Base-by-base conservation (phyloP, 2,888 invertebrate species). In the Cosmia pyralina region DNA sequence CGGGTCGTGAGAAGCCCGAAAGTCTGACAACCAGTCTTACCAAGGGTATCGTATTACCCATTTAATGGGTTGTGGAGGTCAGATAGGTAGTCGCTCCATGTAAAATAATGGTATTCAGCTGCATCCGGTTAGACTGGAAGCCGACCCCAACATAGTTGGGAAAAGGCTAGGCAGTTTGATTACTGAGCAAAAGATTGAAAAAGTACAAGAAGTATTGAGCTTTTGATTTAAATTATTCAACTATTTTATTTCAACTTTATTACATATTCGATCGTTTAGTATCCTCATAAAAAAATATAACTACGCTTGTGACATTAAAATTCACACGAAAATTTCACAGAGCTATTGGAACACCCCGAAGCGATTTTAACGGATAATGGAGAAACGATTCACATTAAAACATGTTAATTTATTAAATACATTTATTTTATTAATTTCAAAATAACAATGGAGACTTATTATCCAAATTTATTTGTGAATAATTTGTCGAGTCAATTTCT, bases 241-340 rank as follows among this genome's bases (percentile, higher is more conserved):
- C 28, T 28, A 28, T 28, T 28, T 28, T 28, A 28, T 28, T 28
- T 28, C 1, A 28, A 3, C n/a, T 75, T 68, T 65, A 81, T 62
- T 53, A 55, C 58, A 58, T 52, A 71, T 53, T 57, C 19, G 13
- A 67, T 22, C 46, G 48, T 78, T 82, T 50, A 65, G 22, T 69
- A 62, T 72, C 5, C 22, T 58, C 41, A 52, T 60, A 52, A 70
- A 79, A 52, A 72, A 72, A 67, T 5, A 76, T 67, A 67, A 52
- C 58, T 38, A 82, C 48, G 64, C 52, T 53, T 28, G 55, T 17
- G 55, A 53, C 72, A 77, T 77, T 65, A 68, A 77, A 82, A 82
- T 77, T 82, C 77, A 82, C 78, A 52, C 50, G 72, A 82, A 67
- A 72, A 75, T 77, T 72, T 72, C 66, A 57, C 78, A 82, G n/a